Evolutionary conservation across 2,113 vertebrate species (phyloP).

Genomic region (Marmota flaviventris): DNA sequence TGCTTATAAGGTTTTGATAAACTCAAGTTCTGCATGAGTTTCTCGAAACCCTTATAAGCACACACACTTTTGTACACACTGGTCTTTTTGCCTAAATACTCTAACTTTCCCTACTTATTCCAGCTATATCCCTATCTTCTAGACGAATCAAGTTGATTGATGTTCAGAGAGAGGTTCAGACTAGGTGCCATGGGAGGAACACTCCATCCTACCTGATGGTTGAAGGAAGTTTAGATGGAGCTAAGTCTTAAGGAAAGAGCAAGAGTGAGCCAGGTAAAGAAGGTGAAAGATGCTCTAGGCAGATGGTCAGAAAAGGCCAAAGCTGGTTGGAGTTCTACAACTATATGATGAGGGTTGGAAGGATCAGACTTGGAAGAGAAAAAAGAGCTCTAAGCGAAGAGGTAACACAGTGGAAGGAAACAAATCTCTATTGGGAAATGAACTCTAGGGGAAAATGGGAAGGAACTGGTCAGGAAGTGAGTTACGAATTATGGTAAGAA

Average conservation of each 20-base stretch:
- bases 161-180: background rate
- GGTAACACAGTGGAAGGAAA: background rate
- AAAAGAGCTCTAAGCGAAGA: background rate
- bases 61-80: background rate
- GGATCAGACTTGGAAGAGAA: background rate
- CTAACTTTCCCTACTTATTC: background rate
- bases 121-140: background rate
- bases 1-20: no score
- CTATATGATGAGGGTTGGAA: background rate
- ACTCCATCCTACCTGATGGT: background rate
- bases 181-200: no score
- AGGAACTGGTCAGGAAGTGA: background rate
- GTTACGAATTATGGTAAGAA: background rate
- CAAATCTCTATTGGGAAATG: background rate
- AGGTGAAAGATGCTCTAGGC: background rate
- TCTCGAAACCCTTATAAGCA: no score
- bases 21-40: no score
- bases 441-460: background rate
- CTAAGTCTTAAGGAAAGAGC: background rate
- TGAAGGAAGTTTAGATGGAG: background rate
- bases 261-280: background rate
- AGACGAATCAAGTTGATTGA: background rate
- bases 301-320: background rate
- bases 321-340: background rate
- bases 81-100: slow-evolving; percentile 23